Percentiles rank a stretch among this genome's conserved stretches.
These are phyloP conservation scores for Scaptomyza reducta DNA, from an alignment of 2,888 invertebrate genomes.

Conservation along the genomic window DNA sequence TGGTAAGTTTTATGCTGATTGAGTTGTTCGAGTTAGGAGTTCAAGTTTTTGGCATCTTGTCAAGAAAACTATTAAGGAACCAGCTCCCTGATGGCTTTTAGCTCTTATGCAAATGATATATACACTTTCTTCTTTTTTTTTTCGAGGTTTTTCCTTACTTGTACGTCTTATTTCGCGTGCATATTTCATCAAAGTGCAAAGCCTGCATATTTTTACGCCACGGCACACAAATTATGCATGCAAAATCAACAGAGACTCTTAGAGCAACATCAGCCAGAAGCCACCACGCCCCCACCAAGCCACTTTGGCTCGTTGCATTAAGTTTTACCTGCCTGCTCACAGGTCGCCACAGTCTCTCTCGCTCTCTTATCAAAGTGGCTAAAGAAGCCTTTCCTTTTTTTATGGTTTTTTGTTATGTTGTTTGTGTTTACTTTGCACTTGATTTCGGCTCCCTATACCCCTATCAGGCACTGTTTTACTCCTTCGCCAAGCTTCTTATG, in stretches of 20 bases:
- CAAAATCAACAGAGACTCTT: constrained; percentile 63
- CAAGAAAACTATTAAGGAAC: constrained; percentile 60
- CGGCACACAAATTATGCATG: constrained; percentile 70
- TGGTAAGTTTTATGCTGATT: constrained; percentile 40
- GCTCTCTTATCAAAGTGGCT: constrained; percentile 56
- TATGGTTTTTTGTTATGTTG: constrained; percentile 10
- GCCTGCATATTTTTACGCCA: constrained; percentile 72
- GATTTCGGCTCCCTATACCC: constrained; percentile 24
- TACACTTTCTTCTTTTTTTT: constrained; percentile 27
- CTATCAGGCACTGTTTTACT: constrained; percentile 7
- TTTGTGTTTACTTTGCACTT: constrained; percentile 54
- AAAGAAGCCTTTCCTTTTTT: constrained; percentile 55
- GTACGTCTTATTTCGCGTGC: constrained; percentile 49
- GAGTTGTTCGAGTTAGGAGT: constrained; percentile 19
- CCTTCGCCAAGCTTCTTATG: constrained; percentile 16
- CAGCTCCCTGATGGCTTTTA: constrained; percentile 14
- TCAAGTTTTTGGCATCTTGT: constrained; percentile 23
- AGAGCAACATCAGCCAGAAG: constrained; percentile 15
- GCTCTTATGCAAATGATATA: constrained; percentile 58
- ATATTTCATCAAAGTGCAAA: constrained; percentile 73
- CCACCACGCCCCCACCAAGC: constrained; percentile 17
- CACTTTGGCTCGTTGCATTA: constrained; percentile 65
- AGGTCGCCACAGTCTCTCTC: constrained; percentile 5
- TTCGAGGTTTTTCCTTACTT: constrained; percentile 13
- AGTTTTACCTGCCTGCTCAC: constrained; percentile 30